Base-by-base conservation (phyloP, 1,140 invertebrate genomes). In the Sarcophaga peregrina region DNA sequence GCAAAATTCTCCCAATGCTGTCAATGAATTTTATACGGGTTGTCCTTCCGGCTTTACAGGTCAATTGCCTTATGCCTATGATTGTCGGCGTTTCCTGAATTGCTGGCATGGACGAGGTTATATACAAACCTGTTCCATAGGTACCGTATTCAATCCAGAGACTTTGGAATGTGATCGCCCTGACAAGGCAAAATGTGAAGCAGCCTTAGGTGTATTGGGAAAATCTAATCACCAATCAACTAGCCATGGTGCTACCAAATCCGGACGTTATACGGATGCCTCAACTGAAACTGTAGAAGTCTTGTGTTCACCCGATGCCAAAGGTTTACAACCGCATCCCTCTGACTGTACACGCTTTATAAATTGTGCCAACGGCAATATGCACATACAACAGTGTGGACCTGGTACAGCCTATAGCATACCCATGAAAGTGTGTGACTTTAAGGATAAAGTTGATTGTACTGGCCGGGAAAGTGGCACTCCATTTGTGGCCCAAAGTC, bases 61-160 rank as follows among this genome's bases (percentile, higher is more conserved):
- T 0, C 89, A 91, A 73, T 93, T 93, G 83, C 90, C 93, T 0
- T 94, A 94, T 87, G 91, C 91, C 0, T 88, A 91, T 0, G 93
- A 95, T 85, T 95, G 95, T 80, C 92, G 92, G 85, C 93, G 94
- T 84, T 95, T 93, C 87, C 91, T 95, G 9, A 95, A 93, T 85
- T 95, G 95, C 85, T 94, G 91, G 88, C 92, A 93, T 45, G 94
- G 94, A 1, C 89, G 92, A 46, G 92, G 93, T 9, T 88, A 90
- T 54, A 90, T 93, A 4, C 92, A 93, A 85, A 92, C 92, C 8
- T 96, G 95, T 86, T 91, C 92, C 1, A 92, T 94, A 0, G 94
- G 94, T 45, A 95, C 94, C 0, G 87, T 93, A 0, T 95, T 95
- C 85, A 95, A 94, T 90, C 92, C 93, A 0, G 87, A 91, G 15